phyloP scores from a whole-genome alignment of 23 tunicate genomes.

The Aplidium turbinatum region DNA sequence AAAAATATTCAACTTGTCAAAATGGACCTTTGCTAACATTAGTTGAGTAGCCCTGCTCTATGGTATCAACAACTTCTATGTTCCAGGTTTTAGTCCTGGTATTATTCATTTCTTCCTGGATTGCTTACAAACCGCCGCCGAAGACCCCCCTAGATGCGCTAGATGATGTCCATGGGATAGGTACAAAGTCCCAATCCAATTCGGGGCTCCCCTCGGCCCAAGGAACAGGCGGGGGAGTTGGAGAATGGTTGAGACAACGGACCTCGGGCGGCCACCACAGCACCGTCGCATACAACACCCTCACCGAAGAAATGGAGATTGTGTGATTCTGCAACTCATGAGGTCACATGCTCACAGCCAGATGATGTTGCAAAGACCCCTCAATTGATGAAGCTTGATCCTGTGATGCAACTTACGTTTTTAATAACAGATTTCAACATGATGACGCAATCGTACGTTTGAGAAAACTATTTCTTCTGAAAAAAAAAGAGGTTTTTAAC shows the following conservation, averaged over 20 bases:
- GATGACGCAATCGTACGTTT: no score
- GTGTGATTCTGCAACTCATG: background rate
- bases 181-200: background rate
- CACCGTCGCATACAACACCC: background rate
- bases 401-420: no score
- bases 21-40: no score
- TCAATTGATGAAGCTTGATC: no score
- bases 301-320: background rate
- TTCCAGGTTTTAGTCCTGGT: slow-evolving; percentile 15
- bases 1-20: no score
- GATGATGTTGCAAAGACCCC: no score
- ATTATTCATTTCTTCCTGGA: slow-evolving; percentile 22
- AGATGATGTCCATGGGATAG: background rate
- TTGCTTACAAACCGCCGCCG: slow-evolving; percentile 48
- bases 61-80: background rate
- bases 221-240: slow-evolving; percentile 2
- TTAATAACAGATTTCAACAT: no score
- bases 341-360: no score
- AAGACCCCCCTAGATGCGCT: background rate
- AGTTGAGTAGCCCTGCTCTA: no score
- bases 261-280: background rate
- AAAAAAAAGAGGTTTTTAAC: no score
- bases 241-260: slow-evolving; percentile 1
- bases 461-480: no score
- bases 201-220: slow-evolving; percentile 3